Evolutionary conservation across 2,113 vertebrate species (phyloP), one percentile per base, ranked within the genome.

Genomic region (Craseonycteris thonglongyai): DNA sequence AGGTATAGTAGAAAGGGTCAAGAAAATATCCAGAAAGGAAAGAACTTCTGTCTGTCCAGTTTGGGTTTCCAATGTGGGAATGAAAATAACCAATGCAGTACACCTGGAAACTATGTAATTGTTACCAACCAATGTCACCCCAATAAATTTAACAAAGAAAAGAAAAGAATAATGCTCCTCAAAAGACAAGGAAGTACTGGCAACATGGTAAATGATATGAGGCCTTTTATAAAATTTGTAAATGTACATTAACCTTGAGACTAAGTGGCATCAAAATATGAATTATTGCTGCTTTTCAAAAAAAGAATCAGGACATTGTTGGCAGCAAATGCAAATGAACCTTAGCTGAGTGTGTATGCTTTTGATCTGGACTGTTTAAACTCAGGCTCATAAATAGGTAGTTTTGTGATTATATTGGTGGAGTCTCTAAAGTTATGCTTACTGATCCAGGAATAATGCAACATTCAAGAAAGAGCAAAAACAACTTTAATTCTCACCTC

Each of bases 351-450:
- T n/a, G 71, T 87, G 93, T 97, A 26, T 81, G 92, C 92, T 93
- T 97, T 97, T 96, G 96, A 96, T 96, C 95, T 3, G 0, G 71
- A 56, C 90, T 96, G 49, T 97, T 88, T 95, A 95, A 97, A 96
- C 92, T 96, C 80, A 85, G 88, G 75, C 96, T 94, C 84, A 54
- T 84, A 96, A 94, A 93, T 84, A 97, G 96, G 96, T 97, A 93
- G 93, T 72, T 93, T 88, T 76, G 68, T 97, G 97, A 96, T 97
- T 96, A 97, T 93, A 89, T 90, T 97, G 97, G 96, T 97, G 96
- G 96, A 96, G 96, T 78, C 94, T 81, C 92, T 88, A 76, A 86
- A 95, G 92, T 93, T 93, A 84, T 94, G 94, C 94, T 78, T 95
- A 84, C 87, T 92, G 71, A 92, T 93, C 88, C 66, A 68, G 84